Evolutionary conservation across 2,113 vertebrate species (phyloP).

Genomic region (Macrotis lagotis): DNA sequence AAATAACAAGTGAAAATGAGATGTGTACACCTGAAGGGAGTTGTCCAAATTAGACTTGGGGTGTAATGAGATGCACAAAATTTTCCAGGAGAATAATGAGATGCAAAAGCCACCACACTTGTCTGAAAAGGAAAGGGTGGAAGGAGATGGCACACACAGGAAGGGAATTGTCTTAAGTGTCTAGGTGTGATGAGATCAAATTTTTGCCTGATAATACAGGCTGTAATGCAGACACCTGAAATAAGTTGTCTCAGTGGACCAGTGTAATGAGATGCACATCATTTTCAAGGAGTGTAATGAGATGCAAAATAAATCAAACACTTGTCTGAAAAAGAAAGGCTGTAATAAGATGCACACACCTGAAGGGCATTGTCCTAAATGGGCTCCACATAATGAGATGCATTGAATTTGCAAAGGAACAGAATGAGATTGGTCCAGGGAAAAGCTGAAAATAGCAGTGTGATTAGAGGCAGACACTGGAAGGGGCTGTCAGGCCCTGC

Average conservation of each 20-base stretch:
- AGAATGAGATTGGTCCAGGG: conserved; percentile 68
- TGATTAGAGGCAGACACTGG: conserved; percentile 4
- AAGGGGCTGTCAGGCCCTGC: conserved; percentile 30
- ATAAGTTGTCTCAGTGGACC: conserved; percentile 57
- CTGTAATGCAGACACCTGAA: conserved; percentile 75
- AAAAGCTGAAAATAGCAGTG: conserved; percentile 54
- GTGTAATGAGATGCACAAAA: conserved; percentile 36
- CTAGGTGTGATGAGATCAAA: conserved; percentile 77
- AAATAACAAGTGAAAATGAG: conserved; percentile 34
- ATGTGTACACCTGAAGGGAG: conserved; percentile 38
- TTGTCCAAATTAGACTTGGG: conserved; percentile 55
- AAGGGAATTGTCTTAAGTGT: conserved; percentile 76
- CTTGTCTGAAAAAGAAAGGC: conserved; percentile 75
- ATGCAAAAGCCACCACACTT: not conserved
- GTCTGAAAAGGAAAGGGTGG: conserved; percentile 63
- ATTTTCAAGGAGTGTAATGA: conserved; percentile 76
- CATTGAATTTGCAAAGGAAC: conserved; percentile 74
- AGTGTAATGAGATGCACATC: conserved; percentile 77
- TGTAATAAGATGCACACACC: conserved; percentile 66
- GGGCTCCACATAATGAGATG: conserved; percentile 73
- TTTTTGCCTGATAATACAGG: conserved; percentile 70
- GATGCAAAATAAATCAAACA: conserved; percentile 80
- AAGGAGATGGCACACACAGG: conserved; percentile 67
- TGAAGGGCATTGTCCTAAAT: conserved; percentile 80
- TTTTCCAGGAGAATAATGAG: conserved; percentile 35